Conservation (phyloP, 2,888 invertebrate genomes). For the Creontiades dilutus region DNA sequence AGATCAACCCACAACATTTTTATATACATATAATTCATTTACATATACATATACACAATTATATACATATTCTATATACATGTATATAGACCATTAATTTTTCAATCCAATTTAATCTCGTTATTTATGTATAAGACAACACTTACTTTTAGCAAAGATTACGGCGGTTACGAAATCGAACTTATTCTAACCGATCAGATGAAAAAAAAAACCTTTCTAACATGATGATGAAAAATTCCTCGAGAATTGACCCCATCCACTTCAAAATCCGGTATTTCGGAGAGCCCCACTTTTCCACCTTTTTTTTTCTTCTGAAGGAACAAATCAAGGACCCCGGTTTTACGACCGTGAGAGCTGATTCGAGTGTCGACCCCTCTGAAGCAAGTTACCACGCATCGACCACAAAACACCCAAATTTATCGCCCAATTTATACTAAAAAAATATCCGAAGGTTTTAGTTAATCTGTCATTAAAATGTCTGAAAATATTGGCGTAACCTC, state of each 20-base stretch:
- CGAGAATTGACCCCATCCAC: background rate
- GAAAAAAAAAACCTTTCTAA: background rate
- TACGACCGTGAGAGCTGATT: slow-evolving; percentile 23
- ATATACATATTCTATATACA: too few relatives aligned
- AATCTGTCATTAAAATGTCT: background rate
- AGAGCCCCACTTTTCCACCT: background rate
- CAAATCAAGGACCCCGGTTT: slow-evolving; percentile 19
- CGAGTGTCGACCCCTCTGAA: slow-evolving; percentile 26
- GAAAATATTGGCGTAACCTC: background rate
- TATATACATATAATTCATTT: too few relatives aligned
- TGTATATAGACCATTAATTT: too few relatives aligned
- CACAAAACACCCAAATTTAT: background rate
- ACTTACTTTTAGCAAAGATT: too few relatives aligned
- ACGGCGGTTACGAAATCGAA: too few relatives aligned
- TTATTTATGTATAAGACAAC: too few relatives aligned
- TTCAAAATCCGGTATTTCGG: slow-evolving; percentile 4
- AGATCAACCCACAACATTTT: too few relatives aligned
- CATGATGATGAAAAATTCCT: background rate
- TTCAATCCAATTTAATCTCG: too few relatives aligned
- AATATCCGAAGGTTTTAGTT: background rate
- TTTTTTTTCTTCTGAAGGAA: background rate
- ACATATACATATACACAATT: too few relatives aligned
- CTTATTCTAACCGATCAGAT: too few relatives aligned
- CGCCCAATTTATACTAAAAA: background rate
- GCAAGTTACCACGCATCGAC: background rate